Conservation (phyloP, 2,888 invertebrate genomes). For the Psylliodes chrysocephalus region DNA sequence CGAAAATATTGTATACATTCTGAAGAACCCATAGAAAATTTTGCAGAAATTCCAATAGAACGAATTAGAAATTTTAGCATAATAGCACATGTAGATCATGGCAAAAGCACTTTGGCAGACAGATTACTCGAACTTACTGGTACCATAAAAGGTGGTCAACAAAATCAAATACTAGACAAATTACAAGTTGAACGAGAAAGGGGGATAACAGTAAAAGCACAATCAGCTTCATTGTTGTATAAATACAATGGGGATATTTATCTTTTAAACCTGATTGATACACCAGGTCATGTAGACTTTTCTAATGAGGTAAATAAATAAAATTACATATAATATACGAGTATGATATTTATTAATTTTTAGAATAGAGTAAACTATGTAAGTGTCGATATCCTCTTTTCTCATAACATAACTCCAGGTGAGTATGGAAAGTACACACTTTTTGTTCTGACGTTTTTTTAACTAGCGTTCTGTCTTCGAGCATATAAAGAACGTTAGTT, state of each 20-base stretch:
- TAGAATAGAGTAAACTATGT: too few species aligned
- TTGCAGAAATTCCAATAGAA: conserved; percentile 63
- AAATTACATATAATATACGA: too few species aligned
- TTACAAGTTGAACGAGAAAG: conserved; percentile 92
- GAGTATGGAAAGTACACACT: too few species aligned
- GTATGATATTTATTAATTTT: too few species aligned
- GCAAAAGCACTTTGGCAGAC: conserved; percentile 97
- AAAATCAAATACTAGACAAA: conserved; percentile 80
- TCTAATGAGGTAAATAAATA: conserved; percentile 83
- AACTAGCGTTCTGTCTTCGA: too few species aligned
- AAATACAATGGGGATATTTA: conserved; percentile 76
- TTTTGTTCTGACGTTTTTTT: too few species aligned
- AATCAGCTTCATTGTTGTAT: conserved; percentile 90
- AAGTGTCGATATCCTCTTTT: too few species aligned
- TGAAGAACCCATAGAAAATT: conserved; percentile 34
- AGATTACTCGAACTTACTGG: conserved; percentile 93
- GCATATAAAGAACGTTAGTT: too few species aligned
- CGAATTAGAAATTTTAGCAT: conserved; percentile 93
- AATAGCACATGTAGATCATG: conserved; percentile 99
- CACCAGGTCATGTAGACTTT: conserved; percentile 98
- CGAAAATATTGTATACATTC: conserved; percentile 16
- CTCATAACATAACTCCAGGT: too few species aligned
- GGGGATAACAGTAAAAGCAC: conserved; percentile 98
- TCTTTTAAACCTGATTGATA: conserved; percentile 94
- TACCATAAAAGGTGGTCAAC: conserved; percentile 75